Percentiles rank a stretch among this genome's conserved stretches.
Conservation (phyloP, 1,140 invertebrate species). For the Propsilocerus akamusi region DNA sequence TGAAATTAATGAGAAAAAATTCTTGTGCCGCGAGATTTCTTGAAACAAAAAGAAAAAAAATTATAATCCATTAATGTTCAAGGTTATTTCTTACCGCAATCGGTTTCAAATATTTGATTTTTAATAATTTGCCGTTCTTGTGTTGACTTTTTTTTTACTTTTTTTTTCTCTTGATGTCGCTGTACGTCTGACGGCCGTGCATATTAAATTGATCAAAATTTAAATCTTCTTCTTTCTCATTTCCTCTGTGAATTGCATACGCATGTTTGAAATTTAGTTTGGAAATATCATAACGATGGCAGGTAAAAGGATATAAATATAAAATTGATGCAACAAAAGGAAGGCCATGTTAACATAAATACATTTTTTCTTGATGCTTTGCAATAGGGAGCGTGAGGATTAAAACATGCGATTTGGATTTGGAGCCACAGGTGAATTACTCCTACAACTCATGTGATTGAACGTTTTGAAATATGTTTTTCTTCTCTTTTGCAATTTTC, state of each 20-base stretch:
- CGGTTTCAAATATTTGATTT: no score
- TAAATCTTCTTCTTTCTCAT: neutral
- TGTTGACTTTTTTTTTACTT: no score
- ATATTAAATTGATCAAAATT: neutral
- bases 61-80: no score
- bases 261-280: neutral
- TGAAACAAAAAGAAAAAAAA: no score
- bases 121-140: no score
- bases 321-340: constrained; percentile 1
- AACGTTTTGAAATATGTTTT: neutral
- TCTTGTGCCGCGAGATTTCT: no score
- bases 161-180: neutral
- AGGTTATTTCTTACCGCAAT: no score
- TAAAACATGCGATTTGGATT: constrained; percentile 28
- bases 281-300: neutral
- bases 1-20: no score
- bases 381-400: constrained; percentile 29
- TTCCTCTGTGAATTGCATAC: neutral
- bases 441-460: constrained; percentile 3
- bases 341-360: constrained; percentile 24
- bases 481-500: neutral
- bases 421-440: constrained; percentile 14
- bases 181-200: neutral
- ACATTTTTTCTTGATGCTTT: no score
- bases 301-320: neutral